A percentile compares a stretch with the other conserved stretches of the same genome.
Evolutionary conservation across 2,113 vertebrate genomes (phyloP).

Genomic region (Menura novaehollandiae): DNA sequence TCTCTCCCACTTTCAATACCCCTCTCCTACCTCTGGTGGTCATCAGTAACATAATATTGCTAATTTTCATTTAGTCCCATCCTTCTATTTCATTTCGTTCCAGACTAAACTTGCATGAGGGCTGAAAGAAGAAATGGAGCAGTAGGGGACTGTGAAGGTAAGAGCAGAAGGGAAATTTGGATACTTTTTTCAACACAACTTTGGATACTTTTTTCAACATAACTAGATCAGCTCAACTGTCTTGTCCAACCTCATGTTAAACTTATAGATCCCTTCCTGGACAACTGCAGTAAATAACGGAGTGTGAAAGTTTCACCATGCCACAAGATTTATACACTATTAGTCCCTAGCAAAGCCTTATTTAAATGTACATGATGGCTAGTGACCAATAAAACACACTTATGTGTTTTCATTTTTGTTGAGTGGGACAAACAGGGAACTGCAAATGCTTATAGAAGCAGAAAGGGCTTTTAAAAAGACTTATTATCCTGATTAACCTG

Average conservation of each 20-base stretch:
- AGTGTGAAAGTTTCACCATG: background rate
- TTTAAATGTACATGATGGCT: background rate
- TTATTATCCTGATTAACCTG: slow-evolving; percentile 12
- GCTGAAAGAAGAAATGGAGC: background rate
- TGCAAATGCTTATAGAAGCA: background rate
- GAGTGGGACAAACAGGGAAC: background rate
- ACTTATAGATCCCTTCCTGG: background rate
- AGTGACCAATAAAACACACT: background rate
- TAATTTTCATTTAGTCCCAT: background rate
- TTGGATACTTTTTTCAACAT: background rate
- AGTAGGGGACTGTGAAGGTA: background rate
- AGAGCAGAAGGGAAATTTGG: background rate
- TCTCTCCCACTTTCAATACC: background rate
- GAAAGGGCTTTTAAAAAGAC: background rate
- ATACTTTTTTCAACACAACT: background rate
- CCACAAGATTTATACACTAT: background rate
- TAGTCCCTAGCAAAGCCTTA: background rate
- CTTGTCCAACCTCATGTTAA: background rate
- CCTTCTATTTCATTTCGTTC: no score
- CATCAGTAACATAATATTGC: background rate
- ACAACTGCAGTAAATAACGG: background rate
- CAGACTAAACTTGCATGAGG: background rate
- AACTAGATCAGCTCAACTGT: background rate
- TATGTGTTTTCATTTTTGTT: background rate
- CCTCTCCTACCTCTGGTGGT: background rate